Percentiles rank a stretch among this genome's conserved stretches.
phyloP scores from a whole-genome alignment of 2,797 vertebrate genomes.

The Spondyliosoma cantharus region DNA sequence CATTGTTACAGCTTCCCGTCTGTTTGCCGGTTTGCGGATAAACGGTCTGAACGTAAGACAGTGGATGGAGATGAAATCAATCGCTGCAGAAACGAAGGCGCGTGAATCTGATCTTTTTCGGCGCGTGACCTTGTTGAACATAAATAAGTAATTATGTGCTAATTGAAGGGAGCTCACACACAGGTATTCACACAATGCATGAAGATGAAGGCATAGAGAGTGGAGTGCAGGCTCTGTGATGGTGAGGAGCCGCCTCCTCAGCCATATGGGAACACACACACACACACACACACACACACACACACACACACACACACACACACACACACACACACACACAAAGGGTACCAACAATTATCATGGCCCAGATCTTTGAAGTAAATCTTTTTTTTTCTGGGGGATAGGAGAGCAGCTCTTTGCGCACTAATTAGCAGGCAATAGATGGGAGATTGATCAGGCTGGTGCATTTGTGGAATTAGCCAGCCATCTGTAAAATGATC shows the following conservation, averaged over 20 bases:
- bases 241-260: conserved; percentile 42
- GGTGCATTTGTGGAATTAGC: conserved; percentile 83
- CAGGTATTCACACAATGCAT: conserved; percentile 25
- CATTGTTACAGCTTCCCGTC: conserved; percentile 75
- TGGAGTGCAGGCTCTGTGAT: conserved; percentile 11
- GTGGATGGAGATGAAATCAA: conserved; percentile 69
- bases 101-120: conserved; percentile 57
- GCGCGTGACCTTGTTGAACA: conserved; percentile 72
- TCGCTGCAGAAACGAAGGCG: conserved; percentile 34
- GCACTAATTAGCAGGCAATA: conserved; percentile 79
- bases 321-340: conserved; percentile 13
- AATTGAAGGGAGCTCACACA: conserved; percentile 56
- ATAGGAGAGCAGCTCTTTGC: conserved; percentile 66
- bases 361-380: conserved; percentile 71
- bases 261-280: conserved; percentile 54
- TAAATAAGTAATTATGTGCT: conserved; percentile 76
- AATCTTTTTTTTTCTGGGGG: conserved; percentile 60
- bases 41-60: conserved; percentile 55
- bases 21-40: conserved; percentile 65
- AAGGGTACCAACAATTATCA: conserved; percentile 57
- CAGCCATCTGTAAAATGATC: conserved; percentile 83
- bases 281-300: conserved; percentile 10
- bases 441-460: conserved; percentile 83
- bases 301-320: conserved; percentile 23
- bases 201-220: conserved; percentile 24